Conservation (phyloP, 2,113 vertebrate species). For the Triplophysa siluroides region DNA sequence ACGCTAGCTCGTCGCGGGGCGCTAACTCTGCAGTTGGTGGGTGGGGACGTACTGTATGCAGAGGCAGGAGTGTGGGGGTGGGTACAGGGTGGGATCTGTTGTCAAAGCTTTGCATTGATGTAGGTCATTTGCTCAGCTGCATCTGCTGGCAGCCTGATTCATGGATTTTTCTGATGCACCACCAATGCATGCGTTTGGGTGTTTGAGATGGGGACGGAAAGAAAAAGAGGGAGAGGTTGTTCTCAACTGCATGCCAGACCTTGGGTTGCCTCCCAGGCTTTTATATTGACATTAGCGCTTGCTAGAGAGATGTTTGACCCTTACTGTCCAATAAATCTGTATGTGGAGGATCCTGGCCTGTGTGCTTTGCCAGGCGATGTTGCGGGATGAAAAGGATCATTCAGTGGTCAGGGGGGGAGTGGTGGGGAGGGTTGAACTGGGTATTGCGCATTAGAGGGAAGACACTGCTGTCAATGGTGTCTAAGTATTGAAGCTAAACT, state of each 20-base stretch:
- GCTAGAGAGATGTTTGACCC: conserved; percentile 58
- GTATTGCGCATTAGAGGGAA: conserved; percentile 53
- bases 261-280: conserved; percentile 29
- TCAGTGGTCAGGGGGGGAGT: conserved; percentile 45
- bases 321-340: conserved; percentile 63
- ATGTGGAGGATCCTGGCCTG: conserved; percentile 54
- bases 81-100: conserved; percentile 63
- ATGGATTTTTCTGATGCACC: conserved; percentile 54
- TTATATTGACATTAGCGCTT: conserved; percentile 49
- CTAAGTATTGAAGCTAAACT: conserved; percentile 5
- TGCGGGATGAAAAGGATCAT: conserved; percentile 54
- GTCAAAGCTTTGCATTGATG: conserved; percentile 73
- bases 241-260: conserved; percentile 11
- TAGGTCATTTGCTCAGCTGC: conserved; percentile 75
- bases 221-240: conserved; percentile 6
- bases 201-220: conserved; percentile 14
- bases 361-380: conserved; percentile 53
- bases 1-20: conserved; percentile 44
- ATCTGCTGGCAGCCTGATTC: conserved; percentile 72
- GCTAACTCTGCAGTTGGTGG: conserved; percentile 54
- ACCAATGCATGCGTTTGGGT: conserved; percentile 51
- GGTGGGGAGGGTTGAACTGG: neutral
- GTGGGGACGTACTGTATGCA: conserved; percentile 39
- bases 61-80: conserved; percentile 61
- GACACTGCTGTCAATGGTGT: conserved; percentile 44